phyloP scores from a whole-genome alignment of 2,113 vertebrate species.

The Gulo gulo region DNA sequence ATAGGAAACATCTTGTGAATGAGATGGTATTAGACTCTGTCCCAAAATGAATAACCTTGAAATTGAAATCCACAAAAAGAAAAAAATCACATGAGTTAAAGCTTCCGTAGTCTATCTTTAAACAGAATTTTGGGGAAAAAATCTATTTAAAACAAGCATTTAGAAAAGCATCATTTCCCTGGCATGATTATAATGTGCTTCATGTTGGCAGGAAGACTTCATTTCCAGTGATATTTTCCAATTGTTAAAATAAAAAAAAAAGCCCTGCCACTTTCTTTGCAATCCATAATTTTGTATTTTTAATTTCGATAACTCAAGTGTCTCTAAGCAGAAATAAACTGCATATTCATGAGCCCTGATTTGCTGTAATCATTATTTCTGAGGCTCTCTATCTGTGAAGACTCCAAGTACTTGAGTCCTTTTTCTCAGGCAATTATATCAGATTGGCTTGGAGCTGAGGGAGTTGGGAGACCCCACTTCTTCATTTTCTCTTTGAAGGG shows the following conservation, averaged over 20 bases:
- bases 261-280: conserved; percentile 65
- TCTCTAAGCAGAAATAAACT: conserved; percentile 81
- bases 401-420: conserved; percentile 71
- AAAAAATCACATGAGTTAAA: conserved; percentile 67
- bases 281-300: conserved; percentile 81
- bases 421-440: conserved; percentile 75
- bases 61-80: conserved; percentile 60
- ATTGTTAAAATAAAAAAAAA: conserved; percentile 74
- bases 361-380: conserved; percentile 82
- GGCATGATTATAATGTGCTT: conserved; percentile 77
- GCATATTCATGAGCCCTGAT: conserved; percentile 83
- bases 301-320: conserved; percentile 82
- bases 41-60: conserved; percentile 61
- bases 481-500: conserved; percentile 41
- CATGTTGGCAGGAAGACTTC: conserved; percentile 79
- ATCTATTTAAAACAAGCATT: conserved; percentile 77
- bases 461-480: conserved; percentile 1
- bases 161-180: conserved; percentile 73
- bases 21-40: conserved; percentile 54
- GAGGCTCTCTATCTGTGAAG: conserved; percentile 77
- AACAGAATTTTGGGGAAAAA: conserved; percentile 46
- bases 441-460: conserved; percentile 62
- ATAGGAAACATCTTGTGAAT: conserved; percentile 41
- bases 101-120: conserved; percentile 74
- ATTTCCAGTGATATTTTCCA: conserved; percentile 80